Percentiles rank a stretch among this genome's conserved stretches.
phyloP scores from a whole-genome alignment of 2,797 vertebrate species.

The Pseudochaenichthys georgianus region DNA sequence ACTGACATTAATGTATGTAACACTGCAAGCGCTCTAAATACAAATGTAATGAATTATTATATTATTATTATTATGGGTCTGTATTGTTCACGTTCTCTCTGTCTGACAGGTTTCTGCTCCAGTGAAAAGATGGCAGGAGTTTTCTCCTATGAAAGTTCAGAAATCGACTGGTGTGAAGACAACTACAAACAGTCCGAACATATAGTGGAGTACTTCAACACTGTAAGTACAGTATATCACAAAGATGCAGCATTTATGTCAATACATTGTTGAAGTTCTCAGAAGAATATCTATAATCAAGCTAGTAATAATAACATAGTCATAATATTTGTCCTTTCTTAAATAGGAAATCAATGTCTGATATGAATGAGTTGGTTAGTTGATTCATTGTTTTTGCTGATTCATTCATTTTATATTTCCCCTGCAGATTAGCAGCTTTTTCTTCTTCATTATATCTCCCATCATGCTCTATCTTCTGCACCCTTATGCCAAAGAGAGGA shows the following conservation, averaged over 20 bases:
- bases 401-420: slow-evolving; percentile 17
- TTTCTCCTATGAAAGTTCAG: slow-evolving; percentile 93
- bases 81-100: not conserved
- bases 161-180: slow-evolving; percentile 96
- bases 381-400: not conserved
- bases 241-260: not conserved
- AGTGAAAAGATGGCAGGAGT: slow-evolving; percentile 83
- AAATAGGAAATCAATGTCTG: not conserved
- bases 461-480: slow-evolving; percentile 91
- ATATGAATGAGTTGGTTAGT: not conserved
- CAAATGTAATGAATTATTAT: too few species aligned
- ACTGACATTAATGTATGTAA: not conserved
- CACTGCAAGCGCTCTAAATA: not conserved
- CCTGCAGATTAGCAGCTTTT: slow-evolving; percentile 91
- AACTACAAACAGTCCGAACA: slow-evolving; percentile 91
- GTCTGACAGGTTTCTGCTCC: slow-evolving; percentile 71
- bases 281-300: not conserved
- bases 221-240: slow-evolving; percentile 81
- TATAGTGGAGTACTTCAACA: slow-evolving; percentile 96
- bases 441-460: slow-evolving; percentile 90
- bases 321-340: rapidly evolving
- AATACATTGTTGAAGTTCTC: not conserved
- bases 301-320: too few species aligned
- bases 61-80: not conserved
- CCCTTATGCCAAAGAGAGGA: slow-evolving; percentile 87